Evolutionary conservation across 2,113 vertebrate genomes (phyloP), one percentile per base, ranked within the genome.

Genomic region (Brachyistius frenatus): DNA sequence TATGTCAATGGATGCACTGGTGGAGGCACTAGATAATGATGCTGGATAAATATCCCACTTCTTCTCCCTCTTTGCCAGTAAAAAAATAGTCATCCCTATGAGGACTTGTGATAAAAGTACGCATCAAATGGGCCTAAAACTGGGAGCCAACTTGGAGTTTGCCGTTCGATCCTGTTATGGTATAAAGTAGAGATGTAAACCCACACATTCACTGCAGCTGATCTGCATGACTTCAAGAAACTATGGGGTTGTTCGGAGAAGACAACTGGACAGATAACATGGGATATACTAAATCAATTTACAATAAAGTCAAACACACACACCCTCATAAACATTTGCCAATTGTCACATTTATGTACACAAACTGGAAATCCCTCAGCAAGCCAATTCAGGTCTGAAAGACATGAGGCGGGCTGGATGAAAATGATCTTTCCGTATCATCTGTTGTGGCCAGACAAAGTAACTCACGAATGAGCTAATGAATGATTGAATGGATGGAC

Each of bases 1-100:
- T 93, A 94, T 93, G 93, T 93, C 86, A 84, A 90, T 90, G 84
- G 84, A 92, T 93, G 91, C 82, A 82, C 73, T 73, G 83, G 87
- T 92, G 92, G 89, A 95, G 94, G 94, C 93, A 95, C 92, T 93
- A 91, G 75, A 80, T 90, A 80, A 88, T 79, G 82, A 90, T 70
- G 84, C 84, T 84, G 67, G 72, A 80, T 54, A 82, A 86, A 83
- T 71, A 78, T 55, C 76, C 60, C 74, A 71, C 69, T 68, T 69
- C 66, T 79, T 66, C 73, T 80, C 76, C 73, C 66, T 84, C 86
- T 77, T 85, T 72, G 79, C 83, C 80, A 68, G 70, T 72, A 87
- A 56, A 78, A 83, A 92, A 80, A 84, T 53, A 80, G 49, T 57
- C n/a, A 63, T 80, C 73, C 54, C 44, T 16, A 66, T 23, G 46